Conservation (phyloP, 2,797 vertebrate species). For the Megalops cyprinoides region DNA sequence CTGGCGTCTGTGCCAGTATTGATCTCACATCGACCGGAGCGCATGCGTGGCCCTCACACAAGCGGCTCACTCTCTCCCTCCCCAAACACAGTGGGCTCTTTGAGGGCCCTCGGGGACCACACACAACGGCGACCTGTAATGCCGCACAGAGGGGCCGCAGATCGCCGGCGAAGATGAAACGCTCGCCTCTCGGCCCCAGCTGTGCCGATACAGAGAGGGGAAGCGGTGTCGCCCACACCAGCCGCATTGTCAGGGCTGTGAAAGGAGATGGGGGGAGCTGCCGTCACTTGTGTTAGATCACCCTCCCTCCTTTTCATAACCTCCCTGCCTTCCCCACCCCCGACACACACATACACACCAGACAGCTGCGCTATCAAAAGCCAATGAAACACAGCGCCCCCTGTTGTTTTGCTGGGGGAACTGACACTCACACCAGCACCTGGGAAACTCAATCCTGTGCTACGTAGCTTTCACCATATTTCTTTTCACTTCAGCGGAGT, state of each 20-base stretch:
- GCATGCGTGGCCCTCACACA: neutral
- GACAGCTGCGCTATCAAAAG: neutral
- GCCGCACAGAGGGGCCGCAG: neutral
- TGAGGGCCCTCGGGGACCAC: neutral
- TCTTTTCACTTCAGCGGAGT: neutral
- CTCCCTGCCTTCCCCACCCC: no score
- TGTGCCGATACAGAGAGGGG: neutral
- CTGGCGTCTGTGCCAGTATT: neutral
- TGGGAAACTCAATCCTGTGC: no score
- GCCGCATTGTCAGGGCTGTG: neutral
- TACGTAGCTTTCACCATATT: neutral
- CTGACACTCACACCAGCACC: neutral
- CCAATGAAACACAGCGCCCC: neutral
- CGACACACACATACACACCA: neutral
- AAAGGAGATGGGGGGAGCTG: neutral
- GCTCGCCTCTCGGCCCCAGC: neutral
- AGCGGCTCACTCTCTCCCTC: neutral
- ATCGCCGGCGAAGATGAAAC: neutral
- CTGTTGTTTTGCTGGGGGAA: neutral
- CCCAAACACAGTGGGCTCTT: neutral
- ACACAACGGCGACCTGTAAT: conserved; percentile 14
- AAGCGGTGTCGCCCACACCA: neutral
- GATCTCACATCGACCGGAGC: conserved; percentile 3
- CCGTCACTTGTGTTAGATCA: neutral
- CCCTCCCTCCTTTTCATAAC: no score